Conservation (phyloP, 2,888 invertebrate species). For the Melieria omissa region DNA sequence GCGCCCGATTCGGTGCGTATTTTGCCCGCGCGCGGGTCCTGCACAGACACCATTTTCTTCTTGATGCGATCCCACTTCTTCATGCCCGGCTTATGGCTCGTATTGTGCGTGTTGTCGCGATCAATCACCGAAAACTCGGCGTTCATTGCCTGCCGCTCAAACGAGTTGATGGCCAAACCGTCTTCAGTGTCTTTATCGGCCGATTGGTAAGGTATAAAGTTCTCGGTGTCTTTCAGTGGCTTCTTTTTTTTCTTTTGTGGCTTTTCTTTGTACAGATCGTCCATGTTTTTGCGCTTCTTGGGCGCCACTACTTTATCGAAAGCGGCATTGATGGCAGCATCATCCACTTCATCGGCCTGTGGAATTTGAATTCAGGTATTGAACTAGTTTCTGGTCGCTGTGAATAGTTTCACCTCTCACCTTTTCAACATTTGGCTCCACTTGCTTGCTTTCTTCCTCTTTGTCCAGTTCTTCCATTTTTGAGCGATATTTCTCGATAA, state of each 20-base stretch:
- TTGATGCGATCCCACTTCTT: conserved; percentile 94
- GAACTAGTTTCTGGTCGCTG: background rate
- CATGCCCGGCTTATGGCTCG: conserved; percentile 72
- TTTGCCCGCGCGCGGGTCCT: conserved; percentile 73
- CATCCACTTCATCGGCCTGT: conserved; percentile 65
- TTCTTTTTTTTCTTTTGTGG: conserved; percentile 67
- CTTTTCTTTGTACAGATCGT: conserved; percentile 71
- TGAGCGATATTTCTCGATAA: conserved; percentile 66
- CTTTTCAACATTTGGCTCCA: conserved; percentile 56
- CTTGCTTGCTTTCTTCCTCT: conserved; percentile 55
- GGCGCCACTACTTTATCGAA: conserved; percentile 71
- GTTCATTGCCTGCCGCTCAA: conserved; percentile 81
- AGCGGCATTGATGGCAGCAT: conserved; percentile 70
- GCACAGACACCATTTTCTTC: conserved; percentile 88
- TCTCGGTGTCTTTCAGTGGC: conserved; percentile 75
- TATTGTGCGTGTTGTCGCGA: conserved; percentile 81
- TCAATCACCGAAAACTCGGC: conserved; percentile 85
- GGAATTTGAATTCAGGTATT: background rate
- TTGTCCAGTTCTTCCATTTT: conserved; percentile 60
- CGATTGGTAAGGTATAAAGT: conserved; percentile 88
- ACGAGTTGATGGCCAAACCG: conserved; percentile 77
- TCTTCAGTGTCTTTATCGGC: conserved; percentile 85
- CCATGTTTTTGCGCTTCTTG: conserved; percentile 68
- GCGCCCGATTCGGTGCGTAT: conserved; percentile 96
- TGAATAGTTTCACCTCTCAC: conserved; percentile 33